Percentiles rank a stretch among this genome's conserved stretches.
phyloP scores from a whole-genome alignment of 2,888 invertebrate genomes.

The Xylocampa areola region DNA sequence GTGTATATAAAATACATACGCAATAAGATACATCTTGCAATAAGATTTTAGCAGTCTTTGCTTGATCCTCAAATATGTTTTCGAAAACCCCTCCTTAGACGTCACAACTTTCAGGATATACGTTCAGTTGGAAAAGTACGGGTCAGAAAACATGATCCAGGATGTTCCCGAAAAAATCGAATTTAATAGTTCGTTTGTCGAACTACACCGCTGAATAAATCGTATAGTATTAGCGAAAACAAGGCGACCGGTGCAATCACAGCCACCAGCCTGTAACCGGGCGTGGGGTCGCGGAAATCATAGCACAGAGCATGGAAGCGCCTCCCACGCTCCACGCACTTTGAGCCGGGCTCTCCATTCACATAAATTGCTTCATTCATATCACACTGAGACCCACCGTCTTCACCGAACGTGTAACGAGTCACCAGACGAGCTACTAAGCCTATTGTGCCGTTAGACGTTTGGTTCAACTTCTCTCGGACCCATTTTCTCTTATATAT shows the following conservation, averaged over 20 bases:
- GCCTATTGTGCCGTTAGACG: constrained; percentile 72
- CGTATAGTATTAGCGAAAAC: constrained; percentile 82
- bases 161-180: too few species aligned
- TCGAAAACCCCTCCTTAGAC: too few species aligned
- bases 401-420: constrained; percentile 73
- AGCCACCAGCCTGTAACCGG: constrained; percentile 80
- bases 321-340: constrained; percentile 74
- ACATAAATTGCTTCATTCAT: constrained; percentile 73
- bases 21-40: background rate
- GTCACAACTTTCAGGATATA: background rate
- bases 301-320: constrained; percentile 77
- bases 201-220: constrained; percentile 83
- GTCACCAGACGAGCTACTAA: constrained; percentile 76
- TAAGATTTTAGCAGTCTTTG: background rate
- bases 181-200: constrained; percentile 77
- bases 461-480: constrained; percentile 55
- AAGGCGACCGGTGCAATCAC: constrained; percentile 80
- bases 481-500: constrained; percentile 70
- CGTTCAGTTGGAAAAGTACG: background rate
- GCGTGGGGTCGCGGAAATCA: constrained; percentile 77
- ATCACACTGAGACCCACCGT: constrained; percentile 74
- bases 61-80: background rate
- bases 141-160: background rate
- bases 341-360: constrained; percentile 73
- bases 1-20: background rate